Evolutionary conservation across 2,797 vertebrate species (phyloP), one percentile per base, ranked within the genome.

Genomic region (Antrozous pallidus): DNA sequence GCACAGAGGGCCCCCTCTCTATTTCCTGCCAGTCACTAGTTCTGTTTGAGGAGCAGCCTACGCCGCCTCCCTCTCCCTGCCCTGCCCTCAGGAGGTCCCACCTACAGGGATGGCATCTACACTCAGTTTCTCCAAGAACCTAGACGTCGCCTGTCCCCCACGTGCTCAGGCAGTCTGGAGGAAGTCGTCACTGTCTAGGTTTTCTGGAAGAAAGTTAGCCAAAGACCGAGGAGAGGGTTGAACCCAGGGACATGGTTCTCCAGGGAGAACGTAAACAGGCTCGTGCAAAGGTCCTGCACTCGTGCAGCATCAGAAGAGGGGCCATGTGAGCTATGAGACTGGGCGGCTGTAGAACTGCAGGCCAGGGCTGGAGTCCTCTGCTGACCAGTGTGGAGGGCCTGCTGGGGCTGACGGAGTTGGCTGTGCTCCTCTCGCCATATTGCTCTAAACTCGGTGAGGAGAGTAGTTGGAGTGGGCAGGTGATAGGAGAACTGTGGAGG

Each of bases 141-240:
- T 33, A 8, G 56, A 20, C 0, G 0, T 8, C 12, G 8, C 13
- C 31, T 31, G 0, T 4, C 8, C 5, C 20, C 42, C 58, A n/a
- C 1, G 1, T 36, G 12, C 49, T 36, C 74, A 47, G 75, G n/a
- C 11, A 16, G 8, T 47, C 24, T 38, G n/a, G 40, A 79, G 28
- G 28, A 70, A 28, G 11, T 28, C 12, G 8, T n/a, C 49, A 40
- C n/a, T 9, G 3, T 70, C 51, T 70, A 28, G 6, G 42, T 70
- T 33, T 9, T n/a, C 12, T 22, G 24, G 63, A 49, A 70, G 67
- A 54, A 83, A 14, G n/a, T 13, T 20, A 56, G 63, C 61, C 51
- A 78, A 61, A 84, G 71, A 42, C 51, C 5, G 20, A 49, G 31
- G n/a, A 17, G 28, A 49, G 24, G n/a, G 17, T 12, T 51, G 12